These are phyloP conservation scores for Blennius ocellaris DNA, from an alignment of 2,113 vertebrate species.

Conservation along the genomic window DNA sequence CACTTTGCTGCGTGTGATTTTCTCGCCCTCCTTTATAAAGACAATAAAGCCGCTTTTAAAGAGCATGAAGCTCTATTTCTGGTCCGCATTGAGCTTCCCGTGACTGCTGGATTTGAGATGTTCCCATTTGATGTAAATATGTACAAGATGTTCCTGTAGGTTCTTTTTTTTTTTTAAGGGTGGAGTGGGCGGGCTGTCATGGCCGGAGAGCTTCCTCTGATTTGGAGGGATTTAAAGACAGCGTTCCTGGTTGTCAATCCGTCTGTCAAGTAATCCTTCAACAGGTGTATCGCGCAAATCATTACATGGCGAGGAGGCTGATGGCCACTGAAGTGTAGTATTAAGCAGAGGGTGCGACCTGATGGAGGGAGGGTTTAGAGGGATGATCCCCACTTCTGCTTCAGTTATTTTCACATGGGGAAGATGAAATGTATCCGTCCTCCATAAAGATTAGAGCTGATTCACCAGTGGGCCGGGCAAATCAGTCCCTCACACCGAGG, in stretches of 20 bases:
- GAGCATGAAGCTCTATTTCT: not conserved
- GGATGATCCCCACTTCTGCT: too few relatives aligned
- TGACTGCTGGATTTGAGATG: not conserved
- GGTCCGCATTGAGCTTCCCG: constrained; percentile 3
- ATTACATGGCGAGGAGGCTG: not conserved
- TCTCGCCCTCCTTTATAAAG: not conserved
- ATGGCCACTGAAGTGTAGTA: not conserved
- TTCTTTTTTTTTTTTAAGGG: too few relatives aligned
- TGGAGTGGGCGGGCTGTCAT: not conserved
- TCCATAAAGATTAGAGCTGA: too few relatives aligned
- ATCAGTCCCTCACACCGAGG: too few relatives aligned
- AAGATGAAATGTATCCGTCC: too few relatives aligned
- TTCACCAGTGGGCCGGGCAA: too few relatives aligned
- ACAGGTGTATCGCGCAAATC: not conserved
- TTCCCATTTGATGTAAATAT: too few relatives aligned
- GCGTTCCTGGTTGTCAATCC: constrained; percentile 3
- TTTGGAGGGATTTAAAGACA: constrained; percentile 5
- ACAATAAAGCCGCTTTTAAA: not conserved
- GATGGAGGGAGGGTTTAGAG: too few relatives aligned
- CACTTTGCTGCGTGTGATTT: not conserved
- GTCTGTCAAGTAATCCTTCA: constrained; percentile 2
- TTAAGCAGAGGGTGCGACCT: too few relatives aligned
- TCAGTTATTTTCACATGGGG: too few relatives aligned
- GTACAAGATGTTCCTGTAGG: too few relatives aligned
- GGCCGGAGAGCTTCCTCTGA: constrained; percentile 1